Evolutionary conservation across 92 coral and sea anemone genomes (phyloP), one percentile per base, ranked within the genome.

Genomic region (Plumapathes pennacea): DNA sequence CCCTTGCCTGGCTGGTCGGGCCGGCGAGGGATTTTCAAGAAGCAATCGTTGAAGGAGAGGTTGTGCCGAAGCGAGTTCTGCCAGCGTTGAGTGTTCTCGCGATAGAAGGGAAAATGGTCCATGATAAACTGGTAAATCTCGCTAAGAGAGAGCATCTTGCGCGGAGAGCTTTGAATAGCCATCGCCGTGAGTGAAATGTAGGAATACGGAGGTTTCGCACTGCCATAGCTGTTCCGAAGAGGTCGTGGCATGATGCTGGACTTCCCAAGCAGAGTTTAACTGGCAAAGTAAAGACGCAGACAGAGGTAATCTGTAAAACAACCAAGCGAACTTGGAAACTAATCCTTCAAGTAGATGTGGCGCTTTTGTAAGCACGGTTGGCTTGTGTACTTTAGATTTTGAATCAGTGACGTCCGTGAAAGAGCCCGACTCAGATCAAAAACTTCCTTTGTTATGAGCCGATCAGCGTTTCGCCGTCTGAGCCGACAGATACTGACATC

Each of bases 1-100:
- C 99, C 99, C 46, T 94, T 94, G 0, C 99, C 99, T 0, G 99
- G 99, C 67, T 90, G 94, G 52, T 94, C 99, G 8, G 96, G 96
- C 14, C 97, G 86, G 23, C 99, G 90, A 38, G 99, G 99, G 10
- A 94, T 90, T 74, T 94, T 94, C 33, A 94, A 69, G 42, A 94
- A 94, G 59, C 99, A 94, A 69, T 94, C 99, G 69, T 94, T 94
- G 77, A 94, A 94, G 25, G 94, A 84, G 15, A 94, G 74, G 55
- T 90, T 94, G 51, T 94, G 99, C 11, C 99, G 83, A 0, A 94
- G 79, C 5, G 99, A 94, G 76, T 94, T 94, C 52, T 94, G 99
- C 99, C 99, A 94, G 19, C 99, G 83, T 55, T 94, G 99, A 23
- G 96, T 90, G 77, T 94, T 94, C 14, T 86, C 96, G 58, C 99